Conservation (phyloP, 1,140 invertebrate genomes). For the Helicoverpa armigera region DNA sequence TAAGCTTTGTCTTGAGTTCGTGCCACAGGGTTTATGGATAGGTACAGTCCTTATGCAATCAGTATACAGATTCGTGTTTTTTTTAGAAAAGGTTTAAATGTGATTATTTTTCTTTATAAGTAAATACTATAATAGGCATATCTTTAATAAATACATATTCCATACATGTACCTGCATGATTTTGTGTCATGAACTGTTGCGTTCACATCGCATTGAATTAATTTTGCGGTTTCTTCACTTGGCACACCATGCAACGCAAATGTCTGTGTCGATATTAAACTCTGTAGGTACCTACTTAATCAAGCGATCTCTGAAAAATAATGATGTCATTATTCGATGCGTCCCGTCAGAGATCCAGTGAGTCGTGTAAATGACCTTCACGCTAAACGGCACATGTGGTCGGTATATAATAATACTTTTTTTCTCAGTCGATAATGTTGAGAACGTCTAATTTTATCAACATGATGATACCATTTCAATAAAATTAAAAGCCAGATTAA, state of each 20-base stretch:
- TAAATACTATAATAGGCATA: neutral
- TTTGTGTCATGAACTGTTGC: slow-evolving; percentile 14
- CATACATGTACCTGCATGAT: neutral
- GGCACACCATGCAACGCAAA: slow-evolving; percentile 53
- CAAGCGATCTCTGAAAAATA: slow-evolving; percentile 44
- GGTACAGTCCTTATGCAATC: no score
- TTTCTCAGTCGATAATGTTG: slow-evolving; percentile 16
- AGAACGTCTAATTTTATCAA: slow-evolving; percentile 38
- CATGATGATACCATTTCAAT: slow-evolving; percentile 17
- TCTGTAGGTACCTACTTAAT: slow-evolving; percentile 32
- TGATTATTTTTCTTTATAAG: no score
- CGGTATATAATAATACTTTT: slow-evolving; percentile 42
- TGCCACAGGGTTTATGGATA: no score
- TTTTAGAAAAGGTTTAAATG: no score
- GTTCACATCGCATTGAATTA: slow-evolving; percentile 50
- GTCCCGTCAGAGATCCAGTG: slow-evolving; percentile 55
- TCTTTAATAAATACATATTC: neutral
- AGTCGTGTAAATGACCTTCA: slow-evolving; percentile 59
- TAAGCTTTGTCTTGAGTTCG: no score
- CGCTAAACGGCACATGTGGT: slow-evolving; percentile 53
- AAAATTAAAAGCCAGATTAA: slow-evolving; percentile 10
- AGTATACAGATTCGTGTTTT: no score
- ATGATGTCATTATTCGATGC: slow-evolving; percentile 59
- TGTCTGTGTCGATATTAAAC: slow-evolving; percentile 21
- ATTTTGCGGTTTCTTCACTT: slow-evolving; percentile 63